Percentiles rank a stretch among this genome's conserved stretches.
Evolutionary conservation across 1,140 invertebrate genomes (phyloP).

Genomic region (Drosophila parabipectinata): DNA sequence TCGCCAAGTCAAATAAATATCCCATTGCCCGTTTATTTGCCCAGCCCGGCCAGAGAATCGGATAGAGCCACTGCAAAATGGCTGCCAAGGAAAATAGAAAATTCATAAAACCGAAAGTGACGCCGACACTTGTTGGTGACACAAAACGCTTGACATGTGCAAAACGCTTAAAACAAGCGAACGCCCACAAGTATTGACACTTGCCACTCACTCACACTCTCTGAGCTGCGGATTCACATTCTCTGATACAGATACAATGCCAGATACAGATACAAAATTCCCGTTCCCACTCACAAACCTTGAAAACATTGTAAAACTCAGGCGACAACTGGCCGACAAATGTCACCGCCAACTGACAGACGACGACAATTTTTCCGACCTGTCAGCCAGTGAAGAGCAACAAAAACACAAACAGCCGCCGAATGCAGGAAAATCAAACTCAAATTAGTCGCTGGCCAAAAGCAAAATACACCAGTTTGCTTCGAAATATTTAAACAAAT

Average conservation of each 20-base stretch:
- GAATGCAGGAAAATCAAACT: slow-evolving; percentile 49
- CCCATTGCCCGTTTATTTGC: slow-evolving; percentile 51
- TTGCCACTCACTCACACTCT: slow-evolving; percentile 64
- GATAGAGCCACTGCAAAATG: slow-evolving; percentile 67
- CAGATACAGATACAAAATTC: slow-evolving; percentile 1
- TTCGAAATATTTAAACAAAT: slow-evolving; percentile 77
- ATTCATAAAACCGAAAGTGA: slow-evolving; percentile 28
- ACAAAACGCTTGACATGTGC: slow-evolving; percentile 67
- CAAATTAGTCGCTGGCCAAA: slow-evolving; percentile 63
- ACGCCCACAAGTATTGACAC: slow-evolving; percentile 78
- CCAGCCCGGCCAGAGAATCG: slow-evolving; percentile 15
- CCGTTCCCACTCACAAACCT: slow-evolving; percentile 51
- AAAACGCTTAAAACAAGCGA: slow-evolving; percentile 39
- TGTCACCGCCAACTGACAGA: slow-evolving; percentile 72
- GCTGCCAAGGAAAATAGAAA: slow-evolving; percentile 23
- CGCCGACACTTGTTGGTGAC: slow-evolving; percentile 70
- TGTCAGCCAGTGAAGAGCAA: slow-evolving; percentile 46
- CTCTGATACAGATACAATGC: slow-evolving; percentile 5
- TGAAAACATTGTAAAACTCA: slow-evolving; percentile 73
- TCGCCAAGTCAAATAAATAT: slow-evolving; percentile 49
- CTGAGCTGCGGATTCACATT: slow-evolving; percentile 1
- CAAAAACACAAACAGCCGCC: slow-evolving; percentile 17
- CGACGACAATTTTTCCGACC: slow-evolving; percentile 60
- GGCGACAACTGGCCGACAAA: slow-evolving; percentile 69
- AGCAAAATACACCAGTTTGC: slow-evolving; percentile 47